Evolutionary conservation across 2,888 invertebrate genomes (phyloP).

Genomic region (Sepioteuthis lessoniana): DNA sequence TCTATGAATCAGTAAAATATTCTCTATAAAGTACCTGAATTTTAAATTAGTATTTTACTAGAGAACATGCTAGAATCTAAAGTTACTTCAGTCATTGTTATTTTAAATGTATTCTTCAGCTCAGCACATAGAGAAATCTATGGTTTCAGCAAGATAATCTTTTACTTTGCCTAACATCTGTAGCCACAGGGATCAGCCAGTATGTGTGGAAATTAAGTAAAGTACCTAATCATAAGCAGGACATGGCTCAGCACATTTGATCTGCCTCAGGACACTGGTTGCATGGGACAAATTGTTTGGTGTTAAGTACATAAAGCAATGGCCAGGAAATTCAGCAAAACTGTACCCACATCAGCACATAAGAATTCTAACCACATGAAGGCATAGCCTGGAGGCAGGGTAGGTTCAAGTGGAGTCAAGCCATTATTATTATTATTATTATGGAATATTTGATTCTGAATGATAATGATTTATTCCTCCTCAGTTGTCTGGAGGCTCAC

Average conservation of each 20-base stretch:
- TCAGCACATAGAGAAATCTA: neutral
- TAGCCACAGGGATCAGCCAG: neutral
- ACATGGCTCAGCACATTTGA: neutral
- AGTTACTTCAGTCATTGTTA: neutral
- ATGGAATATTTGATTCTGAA: neutral
- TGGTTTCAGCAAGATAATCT: neutral
- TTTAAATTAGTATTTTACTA: neutral
- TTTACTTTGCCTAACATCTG: neutral
- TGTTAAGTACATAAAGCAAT: neutral
- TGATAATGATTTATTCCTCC: slow-evolving; percentile 17
- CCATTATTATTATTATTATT: neutral
- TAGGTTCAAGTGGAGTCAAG: neutral
- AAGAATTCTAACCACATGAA: neutral
- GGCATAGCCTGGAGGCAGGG: neutral
- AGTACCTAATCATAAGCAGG: neutral
- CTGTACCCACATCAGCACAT: neutral
- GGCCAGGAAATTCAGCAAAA: neutral
- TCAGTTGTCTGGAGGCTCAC: neutral
- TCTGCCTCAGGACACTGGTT: neutral
- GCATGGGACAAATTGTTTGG: neutral
- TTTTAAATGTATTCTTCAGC: neutral
- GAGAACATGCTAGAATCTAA: neutral
- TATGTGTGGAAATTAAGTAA: neutral
- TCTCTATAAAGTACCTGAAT: neutral
- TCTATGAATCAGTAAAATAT: neutral